Conservation (phyloP, 2,888 invertebrate genomes). For the Nomada lathburiana region DNA sequence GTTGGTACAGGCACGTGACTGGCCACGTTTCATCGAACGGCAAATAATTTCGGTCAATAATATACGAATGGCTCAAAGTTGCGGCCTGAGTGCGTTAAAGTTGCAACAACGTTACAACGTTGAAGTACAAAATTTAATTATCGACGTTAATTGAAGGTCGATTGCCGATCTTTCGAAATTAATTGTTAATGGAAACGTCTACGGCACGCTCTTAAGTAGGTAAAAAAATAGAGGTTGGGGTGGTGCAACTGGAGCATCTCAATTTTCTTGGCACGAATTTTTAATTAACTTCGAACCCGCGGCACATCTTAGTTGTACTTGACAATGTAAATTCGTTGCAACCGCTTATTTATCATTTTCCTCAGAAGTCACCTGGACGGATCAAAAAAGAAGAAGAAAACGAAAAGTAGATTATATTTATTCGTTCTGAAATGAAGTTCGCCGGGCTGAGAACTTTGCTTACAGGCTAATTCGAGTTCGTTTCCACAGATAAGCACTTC, state of each 20-base stretch:
- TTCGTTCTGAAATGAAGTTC: background rate
- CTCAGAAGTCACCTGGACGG: background rate
- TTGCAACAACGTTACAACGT: no score
- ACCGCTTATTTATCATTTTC: background rate
- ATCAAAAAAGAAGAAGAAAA: no score
- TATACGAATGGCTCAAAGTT: no score
- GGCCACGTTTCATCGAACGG: conserved; percentile 28
- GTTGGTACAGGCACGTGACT: conserved; percentile 7
- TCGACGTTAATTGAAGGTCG: background rate
- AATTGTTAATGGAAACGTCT: background rate
- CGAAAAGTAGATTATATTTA: background rate
- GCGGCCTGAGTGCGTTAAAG: no score
- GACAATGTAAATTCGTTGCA: background rate
- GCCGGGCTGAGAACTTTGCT: background rate
- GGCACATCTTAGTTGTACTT: background rate
- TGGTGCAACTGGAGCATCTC: background rate
- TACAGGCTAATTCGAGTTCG: background rate
- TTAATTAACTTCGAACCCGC: background rate
- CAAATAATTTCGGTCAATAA: background rate
- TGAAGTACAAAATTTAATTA: background rate
- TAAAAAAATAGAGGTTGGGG: background rate
- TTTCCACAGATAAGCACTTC: background rate
- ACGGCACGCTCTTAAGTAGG: background rate
- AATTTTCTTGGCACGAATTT: background rate
- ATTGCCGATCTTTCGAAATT: background rate